A percentile compares a stretch with the other conserved stretches of the same genome.
Evolutionary conservation across 2,797 vertebrate genomes (phyloP).

Genomic region (Chiloscyllium punctatum): DNA sequence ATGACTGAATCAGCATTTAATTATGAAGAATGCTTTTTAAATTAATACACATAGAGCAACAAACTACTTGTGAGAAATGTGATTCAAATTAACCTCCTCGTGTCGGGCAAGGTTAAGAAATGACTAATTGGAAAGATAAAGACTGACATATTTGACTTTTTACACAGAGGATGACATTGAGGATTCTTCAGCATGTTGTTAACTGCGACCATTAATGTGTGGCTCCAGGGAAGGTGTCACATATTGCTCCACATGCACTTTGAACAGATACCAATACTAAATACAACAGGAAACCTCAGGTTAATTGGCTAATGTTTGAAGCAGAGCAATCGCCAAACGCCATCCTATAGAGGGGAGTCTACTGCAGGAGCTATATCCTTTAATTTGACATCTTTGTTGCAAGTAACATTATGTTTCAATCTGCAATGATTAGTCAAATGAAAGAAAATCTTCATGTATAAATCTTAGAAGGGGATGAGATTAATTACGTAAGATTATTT

Average conservation of each 20-base stretch:
- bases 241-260: not conserved
- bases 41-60: conserved; percentile 4
- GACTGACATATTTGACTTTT: not conserved
- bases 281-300: not conserved
- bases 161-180: not conserved
- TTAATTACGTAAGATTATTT: conserved; percentile 13
- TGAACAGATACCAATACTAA: not conserved
- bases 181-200: not conserved
- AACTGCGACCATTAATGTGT: not conserved
- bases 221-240: not conserved
- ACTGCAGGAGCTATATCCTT: not conserved
- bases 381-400: conserved; percentile 3
- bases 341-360: not conserved
- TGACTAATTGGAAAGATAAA: conserved; percentile 20
- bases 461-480: not conserved
- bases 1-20: conserved; percentile 26
- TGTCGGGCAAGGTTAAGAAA: not conserved
- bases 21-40: conserved; percentile 29
- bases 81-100: conserved; percentile 15
- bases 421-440: not conserved
- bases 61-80: conserved; percentile 28
- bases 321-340: not conserved
- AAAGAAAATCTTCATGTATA: not conserved
- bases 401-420: not conserved
- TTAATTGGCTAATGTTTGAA: not conserved